These are phyloP conservation scores for Pseudopipra pipra DNA, from an alignment of 2,113 vertebrate species.

Conservation along the genomic window DNA sequence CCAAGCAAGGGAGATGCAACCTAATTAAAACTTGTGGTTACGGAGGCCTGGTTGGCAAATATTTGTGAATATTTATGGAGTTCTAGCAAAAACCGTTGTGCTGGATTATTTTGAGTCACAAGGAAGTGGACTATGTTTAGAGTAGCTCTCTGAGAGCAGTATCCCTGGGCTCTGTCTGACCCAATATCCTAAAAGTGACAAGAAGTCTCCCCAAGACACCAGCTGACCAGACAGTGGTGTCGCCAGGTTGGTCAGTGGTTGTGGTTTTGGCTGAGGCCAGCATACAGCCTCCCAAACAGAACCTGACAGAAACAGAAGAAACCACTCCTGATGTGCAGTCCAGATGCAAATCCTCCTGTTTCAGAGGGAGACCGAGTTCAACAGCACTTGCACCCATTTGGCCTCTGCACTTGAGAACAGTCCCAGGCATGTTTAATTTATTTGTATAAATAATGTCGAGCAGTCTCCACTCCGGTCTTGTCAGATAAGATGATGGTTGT, in stretches of 20 bases:
- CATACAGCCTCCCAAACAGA: background rate
- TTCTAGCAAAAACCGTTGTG: background rate
- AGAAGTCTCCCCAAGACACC: accelerated
- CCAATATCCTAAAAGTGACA: background rate
- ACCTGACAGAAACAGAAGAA: background rate
- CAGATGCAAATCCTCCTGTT: background rate
- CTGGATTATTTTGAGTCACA: background rate
- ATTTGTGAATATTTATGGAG: constrained; percentile 20
- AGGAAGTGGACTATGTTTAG: background rate
- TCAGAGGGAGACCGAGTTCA: background rate
- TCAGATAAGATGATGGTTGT: constrained; percentile 11
- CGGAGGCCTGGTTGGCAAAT: background rate
- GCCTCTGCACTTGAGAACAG: background rate
- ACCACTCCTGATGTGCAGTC: background rate
- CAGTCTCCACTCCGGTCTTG: background rate
- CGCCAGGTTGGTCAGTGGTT: no score
- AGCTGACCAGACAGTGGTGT: background rate
- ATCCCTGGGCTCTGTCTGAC: background rate
- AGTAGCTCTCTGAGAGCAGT: background rate
- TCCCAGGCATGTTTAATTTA: constrained; percentile 8
- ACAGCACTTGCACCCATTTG: background rate
- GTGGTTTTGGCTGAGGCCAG: background rate
- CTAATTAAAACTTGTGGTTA: background rate
- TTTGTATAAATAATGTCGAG: background rate
- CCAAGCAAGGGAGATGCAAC: background rate